Evolutionary conservation across 1,140 invertebrate genomes (phyloP), one percentile per base, ranked within the genome.

Genomic region (Portunus trituberculatus): DNA sequence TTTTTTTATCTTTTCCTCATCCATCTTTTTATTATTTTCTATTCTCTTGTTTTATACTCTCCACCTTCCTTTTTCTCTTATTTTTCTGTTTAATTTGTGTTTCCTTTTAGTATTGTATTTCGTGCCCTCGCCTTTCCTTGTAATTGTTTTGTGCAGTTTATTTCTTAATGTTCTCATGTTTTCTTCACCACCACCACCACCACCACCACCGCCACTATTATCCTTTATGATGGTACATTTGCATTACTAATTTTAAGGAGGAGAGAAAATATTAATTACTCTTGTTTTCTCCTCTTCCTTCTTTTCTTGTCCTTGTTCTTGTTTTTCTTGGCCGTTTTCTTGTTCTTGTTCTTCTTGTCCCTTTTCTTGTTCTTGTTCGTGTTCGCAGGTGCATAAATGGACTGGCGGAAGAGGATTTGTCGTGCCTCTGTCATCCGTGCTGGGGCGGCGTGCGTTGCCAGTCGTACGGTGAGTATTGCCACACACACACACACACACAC

Each of bases 401-500:
- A 20, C 46, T 67, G 29, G 32, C 84, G 28, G 59, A 32, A 2
- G 93, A 94, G 86, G 52, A 76, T 2, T n/a, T 31, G 3, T 45
- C 93, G 86, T 94, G 93, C 59, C 31, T 67, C 20, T 94, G 93
- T 52, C 48, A 89, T n/a, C 93, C 93, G 4, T 94, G 93, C 86
- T 94, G 93, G 93, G 93, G 84, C 2, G 93, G 93, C 10, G 14
- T 12, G 28, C 67, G 32, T 48, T 94, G 93, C 45, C 93, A 94
- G 29, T 8, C 32, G n/a, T 94, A 94, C 52, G 87, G 93, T 94
- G 52, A 25, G 93, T 93, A 31, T 7, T 29, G 67, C 16, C 14
- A 2, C 14, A 14, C 39, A 10, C 31, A 12, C 31, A 32, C 32
- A 28, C 45, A 4, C 92, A n/a, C 76, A 39, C 59, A 25, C 59